phyloP scores from a whole-genome alignment of 1,140 invertebrate genomes.

The Lucilia cuprina region DNA sequence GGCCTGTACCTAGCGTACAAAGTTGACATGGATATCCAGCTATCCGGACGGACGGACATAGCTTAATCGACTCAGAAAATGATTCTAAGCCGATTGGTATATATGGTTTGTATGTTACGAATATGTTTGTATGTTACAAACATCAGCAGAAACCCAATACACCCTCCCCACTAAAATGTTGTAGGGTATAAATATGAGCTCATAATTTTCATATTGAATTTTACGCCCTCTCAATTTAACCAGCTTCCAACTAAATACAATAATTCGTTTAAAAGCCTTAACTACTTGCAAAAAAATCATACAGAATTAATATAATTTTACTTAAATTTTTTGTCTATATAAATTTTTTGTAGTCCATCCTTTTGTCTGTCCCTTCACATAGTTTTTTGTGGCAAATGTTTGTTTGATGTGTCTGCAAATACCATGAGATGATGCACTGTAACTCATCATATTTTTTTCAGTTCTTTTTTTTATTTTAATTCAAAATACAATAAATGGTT shows the following conservation, averaged over 20 bases:
- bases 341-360: background rate
- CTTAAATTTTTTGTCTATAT: background rate
- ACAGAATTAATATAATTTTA: background rate
- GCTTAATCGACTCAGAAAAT: too few relatives aligned
- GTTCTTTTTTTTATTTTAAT: background rate
- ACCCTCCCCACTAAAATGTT: too few relatives aligned
- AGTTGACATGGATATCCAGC: too few relatives aligned
- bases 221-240: background rate
- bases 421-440: background rate
- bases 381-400: background rate
- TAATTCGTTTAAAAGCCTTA: background rate
- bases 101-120: too few relatives aligned
- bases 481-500: background rate
- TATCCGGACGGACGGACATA: too few relatives aligned
- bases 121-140: too few relatives aligned
- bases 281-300: background rate
- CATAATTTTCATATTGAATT: background rate
- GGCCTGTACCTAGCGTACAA: too few relatives aligned
- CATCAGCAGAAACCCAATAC: too few relatives aligned
- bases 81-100: too few relatives aligned
- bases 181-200: too few relatives aligned
- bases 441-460: background rate
- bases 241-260: background rate
- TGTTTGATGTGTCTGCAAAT: background rate
- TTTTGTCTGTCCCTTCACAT: background rate